Conservation (phyloP, 2,888 invertebrate species). For the Plebejus melissa region DNA sequence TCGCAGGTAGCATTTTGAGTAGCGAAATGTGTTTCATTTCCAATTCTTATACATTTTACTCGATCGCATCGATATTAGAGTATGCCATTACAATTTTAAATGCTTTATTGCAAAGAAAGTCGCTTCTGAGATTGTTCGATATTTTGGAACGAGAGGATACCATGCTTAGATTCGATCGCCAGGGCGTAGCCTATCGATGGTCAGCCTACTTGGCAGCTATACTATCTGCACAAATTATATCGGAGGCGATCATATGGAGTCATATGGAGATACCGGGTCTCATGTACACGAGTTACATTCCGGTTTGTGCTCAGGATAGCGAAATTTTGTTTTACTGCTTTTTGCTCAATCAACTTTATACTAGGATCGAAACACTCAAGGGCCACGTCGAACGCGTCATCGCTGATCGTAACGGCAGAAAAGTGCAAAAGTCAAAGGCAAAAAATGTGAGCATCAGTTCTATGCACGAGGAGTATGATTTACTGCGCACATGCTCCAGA, state of each 20-base stretch:
- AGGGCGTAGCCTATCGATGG: neutral
- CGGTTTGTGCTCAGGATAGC: neutral
- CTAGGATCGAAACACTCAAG: neutral
- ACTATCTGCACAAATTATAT: neutral
- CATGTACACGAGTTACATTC: neutral
- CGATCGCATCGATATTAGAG: neutral
- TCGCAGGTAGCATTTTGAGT: neutral
- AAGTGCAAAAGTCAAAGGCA: neutral
- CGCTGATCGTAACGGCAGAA: neutral
- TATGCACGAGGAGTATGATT: constrained; percentile 29
- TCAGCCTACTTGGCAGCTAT: neutral
- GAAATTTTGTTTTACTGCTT: constrained; percentile 21
- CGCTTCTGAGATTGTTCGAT: neutral
- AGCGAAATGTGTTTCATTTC: neutral
- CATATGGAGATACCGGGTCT: neutral
- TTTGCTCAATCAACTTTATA: neutral
- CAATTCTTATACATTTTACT: neutral
- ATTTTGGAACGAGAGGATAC: neutral
- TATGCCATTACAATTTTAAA: neutral
- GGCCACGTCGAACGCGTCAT: neutral
- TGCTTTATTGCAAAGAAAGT: constrained; percentile 9
- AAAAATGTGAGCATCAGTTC: neutral
- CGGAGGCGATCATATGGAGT: neutral
- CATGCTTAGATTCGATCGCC: neutral
- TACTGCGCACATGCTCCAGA: constrained; percentile 17